A percentile compares a stretch with the other conserved stretches of the same genome.
Conservation (phyloP, 2,888 invertebrate genomes). For the Pegoplata infirma region DNA sequence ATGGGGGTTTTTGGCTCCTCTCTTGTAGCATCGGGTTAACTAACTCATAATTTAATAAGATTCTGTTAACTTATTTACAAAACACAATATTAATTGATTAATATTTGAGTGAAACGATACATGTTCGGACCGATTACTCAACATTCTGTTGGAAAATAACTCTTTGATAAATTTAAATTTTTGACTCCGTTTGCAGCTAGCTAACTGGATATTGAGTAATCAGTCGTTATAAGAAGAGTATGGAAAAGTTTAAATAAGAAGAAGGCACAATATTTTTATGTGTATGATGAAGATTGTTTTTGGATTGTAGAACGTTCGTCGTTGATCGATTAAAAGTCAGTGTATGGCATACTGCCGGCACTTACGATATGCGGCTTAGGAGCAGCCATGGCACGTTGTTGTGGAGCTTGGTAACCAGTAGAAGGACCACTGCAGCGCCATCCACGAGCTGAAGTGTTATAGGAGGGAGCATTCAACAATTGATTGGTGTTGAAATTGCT, state of each 20-base stretch:
- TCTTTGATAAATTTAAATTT: too few species aligned
- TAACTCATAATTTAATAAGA: background rate
- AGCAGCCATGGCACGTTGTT: conserved; percentile 15
- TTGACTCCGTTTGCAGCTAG: too few species aligned
- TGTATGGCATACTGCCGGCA: conserved; percentile 67
- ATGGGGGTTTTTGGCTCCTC: too few species aligned
- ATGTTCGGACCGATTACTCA: too few species aligned
- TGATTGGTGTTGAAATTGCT: conserved; percentile 51
- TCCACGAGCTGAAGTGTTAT: conserved; percentile 90
- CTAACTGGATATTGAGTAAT: too few species aligned
- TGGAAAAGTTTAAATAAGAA: background rate
- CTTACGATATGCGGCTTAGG: conserved; percentile 19
- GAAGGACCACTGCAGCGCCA: conserved; percentile 79
- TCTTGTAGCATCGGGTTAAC: too few species aligned
- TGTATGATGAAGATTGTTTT: background rate
- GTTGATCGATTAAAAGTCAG: conserved; percentile 68
- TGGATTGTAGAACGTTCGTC: background rate
- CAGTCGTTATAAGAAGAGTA: background rate
- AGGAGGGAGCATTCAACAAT: conserved; percentile 79
- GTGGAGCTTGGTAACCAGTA: background rate
- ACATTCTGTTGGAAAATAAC: too few species aligned
- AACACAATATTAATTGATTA: conserved; percentile 36
- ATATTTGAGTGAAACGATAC: conserved; percentile 1
- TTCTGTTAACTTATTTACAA: conserved; percentile 28
- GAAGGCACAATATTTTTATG: background rate